phyloP scores from a whole-genome alignment of 2,888 invertebrate species.

The Oxyteleia sp. region DNA sequence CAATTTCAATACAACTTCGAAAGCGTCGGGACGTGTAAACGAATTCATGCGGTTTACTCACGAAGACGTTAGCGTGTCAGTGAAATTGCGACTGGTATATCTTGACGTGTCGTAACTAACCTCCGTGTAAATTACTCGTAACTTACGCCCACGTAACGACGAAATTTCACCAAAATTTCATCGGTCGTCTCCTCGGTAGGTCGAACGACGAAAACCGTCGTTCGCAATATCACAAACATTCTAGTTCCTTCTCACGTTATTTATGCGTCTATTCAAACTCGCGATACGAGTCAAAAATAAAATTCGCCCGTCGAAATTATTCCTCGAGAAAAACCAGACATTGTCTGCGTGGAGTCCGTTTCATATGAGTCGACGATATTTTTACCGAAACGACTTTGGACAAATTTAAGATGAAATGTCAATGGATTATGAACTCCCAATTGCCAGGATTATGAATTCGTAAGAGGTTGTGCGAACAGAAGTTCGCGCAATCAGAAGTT shows the following conservation, averaged over 20 bases:
- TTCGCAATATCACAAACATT: conserved; percentile 56
- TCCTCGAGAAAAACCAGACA: conserved; percentile 34
- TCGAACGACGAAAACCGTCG: conserved; percentile 43
- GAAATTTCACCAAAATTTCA: conserved; percentile 70
- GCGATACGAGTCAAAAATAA: conserved; percentile 55
- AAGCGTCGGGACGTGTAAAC: conserved; percentile 44
- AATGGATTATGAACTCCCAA: no score
- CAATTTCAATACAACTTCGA: conserved; percentile 24
- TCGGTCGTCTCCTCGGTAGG: conserved; percentile 48
- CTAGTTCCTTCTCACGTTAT: conserved; percentile 53
- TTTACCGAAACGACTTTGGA: background rate
- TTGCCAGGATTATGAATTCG: no score
- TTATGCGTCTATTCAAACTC: conserved; percentile 68
- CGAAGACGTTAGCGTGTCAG: conserved; percentile 56
- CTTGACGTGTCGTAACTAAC: conserved; percentile 76
- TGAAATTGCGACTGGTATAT: conserved; percentile 63
- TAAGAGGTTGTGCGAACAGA: no score
- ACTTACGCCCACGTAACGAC: conserved; percentile 79
- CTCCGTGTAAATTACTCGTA: conserved; percentile 79
- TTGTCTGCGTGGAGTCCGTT: background rate
- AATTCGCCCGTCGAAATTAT: conserved; percentile 27
- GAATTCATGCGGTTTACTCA: conserved; percentile 54
- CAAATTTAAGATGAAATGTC: no score
- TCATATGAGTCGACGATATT: background rate
- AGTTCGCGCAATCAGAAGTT: no score